Evolutionary conservation across 35 echinoderm and acorn worm species (phyloP).

Genomic region (Apostichopus japonicus): DNA sequence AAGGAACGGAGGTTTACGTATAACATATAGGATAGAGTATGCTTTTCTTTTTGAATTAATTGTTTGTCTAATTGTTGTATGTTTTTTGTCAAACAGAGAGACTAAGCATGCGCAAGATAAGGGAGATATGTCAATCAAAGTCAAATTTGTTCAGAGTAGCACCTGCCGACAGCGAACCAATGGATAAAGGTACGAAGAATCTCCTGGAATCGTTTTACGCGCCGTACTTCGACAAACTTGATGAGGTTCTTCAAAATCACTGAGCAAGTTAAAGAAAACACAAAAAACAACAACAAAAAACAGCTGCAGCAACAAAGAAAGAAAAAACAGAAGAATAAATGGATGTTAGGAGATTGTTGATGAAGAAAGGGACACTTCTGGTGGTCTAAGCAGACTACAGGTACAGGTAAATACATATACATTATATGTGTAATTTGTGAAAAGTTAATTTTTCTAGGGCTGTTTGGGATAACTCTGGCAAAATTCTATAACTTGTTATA

Average conservation of each 20-base stretch:
- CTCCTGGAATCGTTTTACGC: not conserved
- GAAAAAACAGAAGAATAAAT: no score
- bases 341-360: no score
- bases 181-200: not conserved
- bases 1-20: not conserved
- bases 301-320: no score
- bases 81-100: not conserved
- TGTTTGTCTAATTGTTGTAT: not conserved
- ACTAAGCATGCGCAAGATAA: constrained; percentile 28
- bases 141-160: not conserved
- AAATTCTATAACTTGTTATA: no score
- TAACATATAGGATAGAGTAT: not conserved
- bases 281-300: no score
- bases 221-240: constrained; percentile 31
- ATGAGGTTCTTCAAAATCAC: not conserved
- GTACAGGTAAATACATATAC: no score
- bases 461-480: no score
- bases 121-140: constrained; percentile 15
- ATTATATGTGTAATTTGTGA: no score
- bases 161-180: not conserved
- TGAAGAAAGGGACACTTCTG: no score
- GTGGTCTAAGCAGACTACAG: no score
- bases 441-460: no score
- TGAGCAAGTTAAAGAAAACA: not conserved
- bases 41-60: not conserved